These are phyloP conservation scores for Mylabris sibirica DNA, from an alignment of 2,888 invertebrate species.

Conservation along the genomic window DNA sequence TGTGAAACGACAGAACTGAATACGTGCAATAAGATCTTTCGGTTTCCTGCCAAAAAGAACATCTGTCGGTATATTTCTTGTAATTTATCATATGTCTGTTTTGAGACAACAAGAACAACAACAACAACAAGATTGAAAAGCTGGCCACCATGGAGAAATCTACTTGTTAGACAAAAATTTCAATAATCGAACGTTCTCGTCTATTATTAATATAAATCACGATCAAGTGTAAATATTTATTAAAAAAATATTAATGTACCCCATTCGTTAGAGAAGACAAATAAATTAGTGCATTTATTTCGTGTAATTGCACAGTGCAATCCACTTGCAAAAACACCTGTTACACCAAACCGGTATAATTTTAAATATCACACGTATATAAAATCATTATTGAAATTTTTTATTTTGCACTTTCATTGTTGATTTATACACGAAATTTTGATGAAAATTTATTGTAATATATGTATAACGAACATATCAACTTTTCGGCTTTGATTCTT, in stretches of 20 bases:
- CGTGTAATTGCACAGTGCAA: not conserved
- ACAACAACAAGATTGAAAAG: conserved; percentile 9
- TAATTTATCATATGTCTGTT: conserved; percentile 13
- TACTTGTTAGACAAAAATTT: not conserved
- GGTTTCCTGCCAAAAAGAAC: conserved; percentile 12
- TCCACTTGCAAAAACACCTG: not conserved
- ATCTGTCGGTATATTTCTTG: conserved; percentile 5
- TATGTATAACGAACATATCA: not conserved
- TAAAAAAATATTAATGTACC: not conserved
- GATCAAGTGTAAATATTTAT: not conserved
- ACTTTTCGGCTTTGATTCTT: no score
- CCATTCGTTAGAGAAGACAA: not conserved
- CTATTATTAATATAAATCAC: not conserved
- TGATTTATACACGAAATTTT: not conserved
- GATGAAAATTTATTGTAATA: conserved; percentile 2
- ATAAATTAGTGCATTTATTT: not conserved
- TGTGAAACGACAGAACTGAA: not conserved
- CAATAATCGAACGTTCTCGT: not conserved
- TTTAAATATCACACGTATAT: conserved; percentile 1
- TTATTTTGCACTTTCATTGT: not conserved
- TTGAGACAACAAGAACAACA: not conserved
- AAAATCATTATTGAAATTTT: not conserved
- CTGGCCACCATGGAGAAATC: not conserved
- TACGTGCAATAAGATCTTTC: not conserved
- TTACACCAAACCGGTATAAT: conserved; percentile 11